A percentile compares a stretch with the other conserved stretches of the same genome.
Evolutionary conservation across 2,888 invertebrate genomes (phyloP).

Genomic region (Drosophila infuscata): DNA sequence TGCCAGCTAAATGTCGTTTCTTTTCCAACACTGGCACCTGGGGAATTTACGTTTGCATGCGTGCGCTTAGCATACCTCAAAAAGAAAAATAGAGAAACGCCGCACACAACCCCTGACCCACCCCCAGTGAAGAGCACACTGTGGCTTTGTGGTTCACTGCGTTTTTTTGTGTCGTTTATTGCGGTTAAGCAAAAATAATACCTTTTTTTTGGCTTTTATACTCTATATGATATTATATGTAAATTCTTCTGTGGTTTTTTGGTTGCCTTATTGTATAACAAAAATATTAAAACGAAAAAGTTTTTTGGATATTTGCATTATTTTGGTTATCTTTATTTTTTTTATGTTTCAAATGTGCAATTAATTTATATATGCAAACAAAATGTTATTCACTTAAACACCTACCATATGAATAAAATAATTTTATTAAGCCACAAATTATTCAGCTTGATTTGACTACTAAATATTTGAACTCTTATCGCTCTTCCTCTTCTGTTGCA

Average conservation of each 20-base stretch:
- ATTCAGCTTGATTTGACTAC: not conserved
- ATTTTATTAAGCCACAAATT: not conserved
- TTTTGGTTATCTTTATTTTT: not conserved
- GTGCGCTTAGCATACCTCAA: slow-evolving; percentile 61
- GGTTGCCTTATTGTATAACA: not conserved
- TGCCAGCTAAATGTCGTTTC: slow-evolving; percentile 59
- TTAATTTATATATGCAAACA: not conserved
- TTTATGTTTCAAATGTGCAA: not conserved
- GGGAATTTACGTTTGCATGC: slow-evolving; percentile 71
- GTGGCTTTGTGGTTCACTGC: not conserved
- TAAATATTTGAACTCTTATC: not conserved
- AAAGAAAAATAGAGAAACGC: slow-evolving; percentile 6
- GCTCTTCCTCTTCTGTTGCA: too few relatives aligned
- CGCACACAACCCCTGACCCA: not conserved
- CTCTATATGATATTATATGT: not conserved
- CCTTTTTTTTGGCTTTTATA: slow-evolving; percentile 17
- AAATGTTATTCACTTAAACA: not conserved
- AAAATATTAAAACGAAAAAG: not conserved
- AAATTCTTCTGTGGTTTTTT: slow-evolving; percentile 8
- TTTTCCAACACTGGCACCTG: slow-evolving; percentile 64
- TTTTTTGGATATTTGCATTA: not conserved
- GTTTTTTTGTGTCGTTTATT: slow-evolving; percentile 24
- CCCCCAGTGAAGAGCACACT: not conserved
- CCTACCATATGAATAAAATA: not conserved
- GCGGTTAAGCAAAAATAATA: slow-evolving; percentile 65